Conservation (phyloP, 2,797 vertebrate species). For the Poeciliopsis presidionis region DNA sequence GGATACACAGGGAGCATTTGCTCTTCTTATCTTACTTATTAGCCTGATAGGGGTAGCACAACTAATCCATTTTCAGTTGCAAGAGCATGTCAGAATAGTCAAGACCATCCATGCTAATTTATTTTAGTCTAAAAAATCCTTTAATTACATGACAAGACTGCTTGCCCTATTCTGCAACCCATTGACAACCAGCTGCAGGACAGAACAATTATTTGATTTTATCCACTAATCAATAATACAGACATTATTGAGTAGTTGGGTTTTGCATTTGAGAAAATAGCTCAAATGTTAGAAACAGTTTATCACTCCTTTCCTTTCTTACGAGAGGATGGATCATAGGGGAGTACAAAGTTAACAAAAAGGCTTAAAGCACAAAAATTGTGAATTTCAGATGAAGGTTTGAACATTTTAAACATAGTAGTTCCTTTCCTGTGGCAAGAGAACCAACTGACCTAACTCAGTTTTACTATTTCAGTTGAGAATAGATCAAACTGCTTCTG, state of each 20-base stretch:
- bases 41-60: neutral
- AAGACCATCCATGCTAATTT: neutral
- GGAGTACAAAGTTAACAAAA: neutral
- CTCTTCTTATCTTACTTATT: neutral
- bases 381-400: neutral
- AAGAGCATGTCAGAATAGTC: neutral
- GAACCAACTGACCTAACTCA: neutral
- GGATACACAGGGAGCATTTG: neutral
- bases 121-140: neutral
- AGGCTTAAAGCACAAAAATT: neutral
- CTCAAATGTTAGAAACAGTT: constrained; percentile 27
- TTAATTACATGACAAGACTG: neutral
- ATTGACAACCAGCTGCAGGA: constrained; percentile 4
- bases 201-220: constrained; percentile 34
- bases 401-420: neutral
- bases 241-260: constrained; percentile 22
- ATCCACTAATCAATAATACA: constrained; percentile 42
- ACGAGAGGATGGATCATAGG: neutral
- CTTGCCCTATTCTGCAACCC: neutral
- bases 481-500: neutral
- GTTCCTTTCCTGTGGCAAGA: neutral
- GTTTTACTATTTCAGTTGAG: neutral
- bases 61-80: neutral
- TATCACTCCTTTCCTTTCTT: constrained; percentile 23
- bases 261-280: constrained; percentile 33